Evolutionary conservation across 2,888 invertebrate species (phyloP).

Genomic region (Shargacucullia verbasci): DNA sequence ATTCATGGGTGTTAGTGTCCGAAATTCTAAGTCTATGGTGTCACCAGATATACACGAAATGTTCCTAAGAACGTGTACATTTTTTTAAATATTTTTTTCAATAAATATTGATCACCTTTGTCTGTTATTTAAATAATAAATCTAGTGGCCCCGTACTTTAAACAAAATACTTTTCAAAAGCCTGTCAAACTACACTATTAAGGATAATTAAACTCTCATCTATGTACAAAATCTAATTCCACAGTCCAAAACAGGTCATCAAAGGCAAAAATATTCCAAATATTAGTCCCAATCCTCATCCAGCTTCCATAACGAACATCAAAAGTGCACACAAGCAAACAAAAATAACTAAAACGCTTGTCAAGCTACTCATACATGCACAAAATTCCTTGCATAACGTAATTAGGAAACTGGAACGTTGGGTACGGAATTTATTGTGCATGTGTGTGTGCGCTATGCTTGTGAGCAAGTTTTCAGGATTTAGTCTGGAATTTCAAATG

Average conservation of each 20-base stretch:
- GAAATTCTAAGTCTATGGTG: too few species aligned
- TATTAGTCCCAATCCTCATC: conserved; percentile 40
- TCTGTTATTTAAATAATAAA: too few species aligned
- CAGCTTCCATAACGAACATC: conserved; percentile 40
- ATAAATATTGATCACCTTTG: too few species aligned
- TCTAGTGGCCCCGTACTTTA: too few species aligned
- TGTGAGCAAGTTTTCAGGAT: neutral
- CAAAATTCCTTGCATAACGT: conserved; percentile 47
- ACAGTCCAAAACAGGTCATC: conserved; percentile 4
- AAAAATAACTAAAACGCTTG: conserved; percentile 54
- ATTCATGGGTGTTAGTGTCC: too few species aligned
- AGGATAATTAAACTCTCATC: too few species aligned
- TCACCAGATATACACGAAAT: too few species aligned
- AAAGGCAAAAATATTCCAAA: conserved; percentile 54
- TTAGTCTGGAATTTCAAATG: conserved; percentile 1
- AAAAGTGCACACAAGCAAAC: conserved; percentile 45
- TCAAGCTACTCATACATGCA: conserved; percentile 45
- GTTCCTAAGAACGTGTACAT: too few species aligned
- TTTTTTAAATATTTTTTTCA: too few species aligned
- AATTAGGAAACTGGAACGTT: conserved; percentile 34
- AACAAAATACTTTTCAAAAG: too few species aligned
- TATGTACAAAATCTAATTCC: conserved; percentile 6
- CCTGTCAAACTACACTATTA: too few species aligned
- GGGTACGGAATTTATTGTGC: conserved; percentile 7
- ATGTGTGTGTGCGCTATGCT: conserved; percentile 7